Base-by-base conservation (phyloP, 2,888 invertebrate genomes). In the Dolichomitus sp. region DNA sequence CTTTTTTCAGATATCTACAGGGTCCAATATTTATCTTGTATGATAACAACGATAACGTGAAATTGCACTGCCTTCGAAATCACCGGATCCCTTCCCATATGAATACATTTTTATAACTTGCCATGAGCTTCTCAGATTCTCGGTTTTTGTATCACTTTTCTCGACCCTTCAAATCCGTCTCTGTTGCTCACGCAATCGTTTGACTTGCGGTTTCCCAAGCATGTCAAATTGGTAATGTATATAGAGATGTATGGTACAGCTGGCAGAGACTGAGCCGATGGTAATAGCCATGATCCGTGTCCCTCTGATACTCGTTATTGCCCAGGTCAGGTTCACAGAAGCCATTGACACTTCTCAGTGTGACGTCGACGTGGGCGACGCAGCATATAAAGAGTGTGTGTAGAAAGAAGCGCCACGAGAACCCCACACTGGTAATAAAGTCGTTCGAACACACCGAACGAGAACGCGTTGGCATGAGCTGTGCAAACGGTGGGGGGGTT, bases 291-390 rank as follows among this genome's bases (percentile, higher is more conserved):
- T 33, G 23, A 42, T 27, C 54, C 33, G 40, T 70, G 63, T 27
- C 72, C 54, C 40, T 57, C 45, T 42, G 30, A 17, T 42, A 40
- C 63, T 69, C 70, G 61, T 70, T 48, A 40, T 70, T 70, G 65
- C 27, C 83, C 85, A 85, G 88, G 88, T 90, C 89, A 90, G 88
- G 89, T 89, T 89, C 89, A 88, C 87, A 74, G 85, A 88, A 91
- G 89, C 88, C 90, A 90, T 91, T 89, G 89, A 90, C 89, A 90
- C 86, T 90, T 89, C 76, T 81, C 85, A 84, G 84, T 68, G 66
- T 50, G 27, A 65, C 68, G 74, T 42, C 50, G 68, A 61, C 65
- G 74, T 68, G 76, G 66, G 69, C 69, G 69, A 30, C 45, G 19
- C 48, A 33, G 9, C 68, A 14, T 30, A 59, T 6, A 5, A 4